These are phyloP conservation scores for Pristionchus maxplancki DNA, from an alignment of 2,888 invertebrate genomes.

Conservation along the genomic window DNA sequence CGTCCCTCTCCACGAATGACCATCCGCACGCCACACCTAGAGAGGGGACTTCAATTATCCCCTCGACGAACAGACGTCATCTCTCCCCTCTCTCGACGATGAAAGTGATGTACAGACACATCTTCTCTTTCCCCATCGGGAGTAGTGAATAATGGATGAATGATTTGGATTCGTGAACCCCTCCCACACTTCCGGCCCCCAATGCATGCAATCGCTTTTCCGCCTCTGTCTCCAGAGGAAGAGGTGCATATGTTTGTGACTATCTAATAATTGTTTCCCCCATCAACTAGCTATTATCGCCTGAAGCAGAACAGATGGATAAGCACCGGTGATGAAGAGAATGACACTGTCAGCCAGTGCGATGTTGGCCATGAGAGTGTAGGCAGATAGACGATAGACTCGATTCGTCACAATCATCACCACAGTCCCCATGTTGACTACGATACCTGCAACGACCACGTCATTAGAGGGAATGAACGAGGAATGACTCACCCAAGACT, in stretches of 20 bases:
- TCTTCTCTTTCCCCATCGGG: not conserved
- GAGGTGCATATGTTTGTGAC: not conserved
- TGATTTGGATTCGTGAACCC: conserved; percentile 44
- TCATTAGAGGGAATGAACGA: not conserved
- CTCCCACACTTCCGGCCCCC: conserved; percentile 40
- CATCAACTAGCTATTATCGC: not conserved
- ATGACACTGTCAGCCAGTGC: conserved; percentile 65
- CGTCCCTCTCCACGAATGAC: conserved; percentile 47
- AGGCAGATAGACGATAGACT: conserved; percentile 75
- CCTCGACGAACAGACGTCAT: not conserved
- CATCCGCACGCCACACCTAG: conserved; percentile 49
- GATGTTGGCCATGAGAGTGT: conserved; percentile 74
- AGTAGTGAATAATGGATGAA: conserved; percentile 41
- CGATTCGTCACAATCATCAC: conserved; percentile 72
- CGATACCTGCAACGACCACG: conserved; percentile 66
- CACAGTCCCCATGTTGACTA: conserved; percentile 72
- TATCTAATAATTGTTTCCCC: not conserved
- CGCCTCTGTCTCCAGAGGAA: not conserved
- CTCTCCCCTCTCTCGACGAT: not conserved
- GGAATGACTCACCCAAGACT: conserved; percentile 13
- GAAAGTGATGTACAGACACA: not conserved
- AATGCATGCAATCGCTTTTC: not conserved
- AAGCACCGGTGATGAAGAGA: conserved; percentile 53
- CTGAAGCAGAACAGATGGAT: not conserved
- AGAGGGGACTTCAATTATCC: not conserved